Evolutionary conservation across 30 jellyfish, hydroid and myxozoan species (phyloP), one percentile per base, ranked within the genome.

Genomic region (Turritopsis dohrnii): DNA sequence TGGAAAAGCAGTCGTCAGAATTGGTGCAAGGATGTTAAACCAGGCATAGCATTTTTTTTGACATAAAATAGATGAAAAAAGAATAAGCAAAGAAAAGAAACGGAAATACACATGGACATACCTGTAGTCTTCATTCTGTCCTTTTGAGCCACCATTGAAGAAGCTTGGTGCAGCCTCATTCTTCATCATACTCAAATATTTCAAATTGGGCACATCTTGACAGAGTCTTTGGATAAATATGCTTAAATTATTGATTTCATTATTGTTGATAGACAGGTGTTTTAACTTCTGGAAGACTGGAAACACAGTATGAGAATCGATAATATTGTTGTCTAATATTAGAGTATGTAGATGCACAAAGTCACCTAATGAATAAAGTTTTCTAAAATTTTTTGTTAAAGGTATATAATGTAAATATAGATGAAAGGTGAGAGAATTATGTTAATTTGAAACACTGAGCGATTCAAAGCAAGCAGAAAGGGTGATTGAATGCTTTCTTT

Each of bases 161-260:
- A 66, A 90, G 72, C 95, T 85, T 52, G 97, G 97, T 21, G 97
- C 97, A 29, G 97, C 97, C 20, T 77, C 92, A 54, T 90, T 90
- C 71, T 90, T 90, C 97, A 90, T 90, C 89, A 90, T 76, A 79
- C 97, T 90, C 19, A 90, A 82, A 41, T 52, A 86, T 66, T 72
- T 83, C 81, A 90, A 65, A 5, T 83, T 54, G 22, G 91, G 91
- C 19, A 81, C 66, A 21, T 82, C 79, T 41, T 79, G 60, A 26
- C 94, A 74, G 29, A 90, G 75, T 66, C 85, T 90, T 71, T 76
- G 80, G n/a, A 90, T 69, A 65, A 90, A 90, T 19, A 90, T 28
- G 53, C 95, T 81, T 30, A 90, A 69, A 53, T 90, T 90, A 52
- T 79, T 21, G 29, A 90, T 83, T 27, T 69, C 28, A 65, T 90